Evolutionary conservation across 2,797 vertebrate genomes (phyloP), one percentile per base, ranked within the genome.

Genomic region (Onychomys arenicola): DNA sequence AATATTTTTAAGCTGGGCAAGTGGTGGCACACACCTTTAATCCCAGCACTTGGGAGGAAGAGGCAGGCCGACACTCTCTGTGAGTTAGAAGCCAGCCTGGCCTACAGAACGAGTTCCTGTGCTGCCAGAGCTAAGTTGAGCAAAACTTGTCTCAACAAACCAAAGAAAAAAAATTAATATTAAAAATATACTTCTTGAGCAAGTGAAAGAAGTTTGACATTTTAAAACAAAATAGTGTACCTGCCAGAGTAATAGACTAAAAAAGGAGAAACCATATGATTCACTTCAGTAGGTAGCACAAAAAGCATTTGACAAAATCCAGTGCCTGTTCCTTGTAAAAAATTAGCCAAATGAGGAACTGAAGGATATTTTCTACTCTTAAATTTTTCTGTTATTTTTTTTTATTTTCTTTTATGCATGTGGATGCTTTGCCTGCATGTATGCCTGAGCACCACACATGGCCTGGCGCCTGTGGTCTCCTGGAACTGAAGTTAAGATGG

Each of bases 151-250:
- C 19, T 71, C 8, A 4, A 71, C 21, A 40, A 37, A 37, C 9
- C 9, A 71, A 23, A 71, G n/a, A 71, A 40, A 71, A 71, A 71
- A 37, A 23, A 17, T 21, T 71, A 84, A 8, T 77, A 40, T 34
- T 29, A 27, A 19, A 85, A 93, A 86, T 40, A 80, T 75, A 71
- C 16, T 52, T 63, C 27, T 27, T 37, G n/a, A 78, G 23, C 21
- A 95, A 89, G 12, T 78, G 55, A n/a, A 14, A 89, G 91, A 61
- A 4, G 27, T 46, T 89, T 88, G 27, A 49, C 25, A 29, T 92
- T 83, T 93, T 52, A 94, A 86, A 94, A 94, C 76, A 61, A 96
- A 92, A 92, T 89, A 84, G 69, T 71, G 9, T 75, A 71, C 10
- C 95, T 49, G 83, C 1, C 25, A 90, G 13, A 89, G 2, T 61